Percentiles rank a stretch among this genome's conserved stretches.
phyloP scores from a whole-genome alignment of 2,113 vertebrate species.

The Cottus gobio region DNA sequence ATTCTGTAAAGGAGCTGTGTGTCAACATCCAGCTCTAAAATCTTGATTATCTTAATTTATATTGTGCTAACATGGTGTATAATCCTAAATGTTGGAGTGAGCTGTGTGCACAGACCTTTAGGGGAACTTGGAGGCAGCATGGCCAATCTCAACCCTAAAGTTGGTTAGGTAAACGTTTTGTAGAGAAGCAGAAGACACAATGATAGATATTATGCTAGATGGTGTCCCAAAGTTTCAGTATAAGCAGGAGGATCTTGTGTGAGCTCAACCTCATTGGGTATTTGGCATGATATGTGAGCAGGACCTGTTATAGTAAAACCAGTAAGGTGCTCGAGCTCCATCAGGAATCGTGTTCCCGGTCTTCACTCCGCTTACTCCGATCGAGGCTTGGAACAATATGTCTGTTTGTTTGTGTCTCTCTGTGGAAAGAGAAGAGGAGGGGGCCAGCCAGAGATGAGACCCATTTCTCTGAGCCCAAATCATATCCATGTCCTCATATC shows the following conservation, averaged over 20 bases:
- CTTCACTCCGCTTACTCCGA: constrained; percentile 20
- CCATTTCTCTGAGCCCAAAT: not conserved
- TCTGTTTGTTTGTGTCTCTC: constrained; percentile 35
- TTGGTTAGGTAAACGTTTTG: not conserved
- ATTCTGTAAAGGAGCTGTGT: not conserved
- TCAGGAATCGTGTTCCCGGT: constrained; percentile 14
- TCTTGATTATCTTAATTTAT: not conserved
- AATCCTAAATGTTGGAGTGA: not conserved
- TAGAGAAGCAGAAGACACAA: not conserved
- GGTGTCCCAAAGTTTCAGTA: not conserved
- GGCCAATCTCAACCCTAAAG: not conserved
- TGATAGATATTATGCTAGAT: not conserved
- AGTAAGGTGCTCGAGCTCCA: constrained; percentile 11
- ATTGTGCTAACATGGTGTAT: not conserved
- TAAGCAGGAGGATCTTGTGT: not conserved
- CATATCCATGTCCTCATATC: not conserved
- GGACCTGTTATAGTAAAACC: not conserved
- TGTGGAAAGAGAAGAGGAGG: constrained; percentile 4
- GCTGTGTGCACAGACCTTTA: not conserved
- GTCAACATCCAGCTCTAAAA: not conserved
- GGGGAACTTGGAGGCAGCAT: not conserved
- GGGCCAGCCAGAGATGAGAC: not conserved
- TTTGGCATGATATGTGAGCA: not conserved
- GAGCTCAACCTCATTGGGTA: not conserved
- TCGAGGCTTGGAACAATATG: constrained; percentile 10